These are phyloP conservation scores for Pogona vitticeps DNA, from an alignment of 2,113 vertebrate species.

Conservation along the genomic window DNA sequence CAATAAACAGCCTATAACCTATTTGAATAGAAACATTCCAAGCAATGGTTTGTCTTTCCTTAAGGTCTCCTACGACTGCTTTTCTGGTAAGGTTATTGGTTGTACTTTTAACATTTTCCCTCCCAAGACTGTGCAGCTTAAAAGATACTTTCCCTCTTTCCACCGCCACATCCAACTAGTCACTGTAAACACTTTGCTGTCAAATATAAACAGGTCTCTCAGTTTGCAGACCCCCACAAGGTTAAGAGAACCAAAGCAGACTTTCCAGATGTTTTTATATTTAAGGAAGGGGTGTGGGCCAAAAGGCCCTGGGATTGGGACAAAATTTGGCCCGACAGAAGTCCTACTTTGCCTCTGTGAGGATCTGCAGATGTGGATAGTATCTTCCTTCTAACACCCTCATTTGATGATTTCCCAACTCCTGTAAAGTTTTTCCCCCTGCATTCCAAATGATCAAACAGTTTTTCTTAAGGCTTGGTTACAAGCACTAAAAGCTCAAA, in stretches of 20 bases:
- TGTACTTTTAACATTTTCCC: neutral
- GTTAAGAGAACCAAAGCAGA: neutral
- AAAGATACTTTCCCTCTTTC: neutral
- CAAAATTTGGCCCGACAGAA: too few relatives aligned
- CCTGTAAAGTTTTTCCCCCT: too few relatives aligned
- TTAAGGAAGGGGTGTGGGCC: too few relatives aligned
- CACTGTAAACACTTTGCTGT: slow-evolving; percentile 26
- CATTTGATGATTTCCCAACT: too few relatives aligned
- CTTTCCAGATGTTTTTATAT: neutral
- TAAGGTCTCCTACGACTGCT: neutral
- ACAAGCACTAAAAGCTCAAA: too few relatives aligned
- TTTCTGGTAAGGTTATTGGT: neutral
- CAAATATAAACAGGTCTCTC: slow-evolving; percentile 11
- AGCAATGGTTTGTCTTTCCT: neutral
- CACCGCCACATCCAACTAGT: slow-evolving; percentile 22
- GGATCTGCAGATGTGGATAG: too few relatives aligned
- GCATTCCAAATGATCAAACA: too few relatives aligned
- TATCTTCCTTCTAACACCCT: too few relatives aligned
- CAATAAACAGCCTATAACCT: slow-evolving; percentile 63
- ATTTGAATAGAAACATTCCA: slow-evolving; percentile 36
- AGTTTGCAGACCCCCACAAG: too few relatives aligned
- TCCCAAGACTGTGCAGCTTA: neutral
- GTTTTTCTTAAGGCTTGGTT: too few relatives aligned
- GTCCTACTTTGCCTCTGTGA: too few relatives aligned
- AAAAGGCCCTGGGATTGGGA: too few relatives aligned